These are phyloP conservation scores for Toxotes chatareus DNA, from an alignment of 2,113 vertebrate genomes.

Conservation along the genomic window DNA sequence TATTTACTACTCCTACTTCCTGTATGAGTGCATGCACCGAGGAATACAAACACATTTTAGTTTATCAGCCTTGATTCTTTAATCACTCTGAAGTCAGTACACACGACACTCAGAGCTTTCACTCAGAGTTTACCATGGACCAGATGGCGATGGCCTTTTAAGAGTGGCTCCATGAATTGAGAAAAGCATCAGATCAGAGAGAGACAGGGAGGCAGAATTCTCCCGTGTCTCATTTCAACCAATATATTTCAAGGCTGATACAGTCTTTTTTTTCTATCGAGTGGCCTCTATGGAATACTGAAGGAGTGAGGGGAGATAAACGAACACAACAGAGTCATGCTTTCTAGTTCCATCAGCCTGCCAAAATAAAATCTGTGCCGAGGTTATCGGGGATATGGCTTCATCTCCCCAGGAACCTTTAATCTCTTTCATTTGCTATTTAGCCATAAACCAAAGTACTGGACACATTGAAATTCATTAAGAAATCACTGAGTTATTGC, in stretches of 20 bases:
- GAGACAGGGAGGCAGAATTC: constrained; percentile 61
- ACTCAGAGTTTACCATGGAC: constrained; percentile 25
- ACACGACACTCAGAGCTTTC: constrained; percentile 12
- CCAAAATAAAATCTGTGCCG: constrained; percentile 70
- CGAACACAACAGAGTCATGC: constrained; percentile 33
- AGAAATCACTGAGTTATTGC: background rate
- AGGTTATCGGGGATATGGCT: constrained; percentile 51
- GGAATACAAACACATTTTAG: constrained; percentile 21
- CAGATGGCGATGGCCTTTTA: constrained; percentile 56
- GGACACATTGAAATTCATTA: background rate
- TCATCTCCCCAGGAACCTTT: constrained; percentile 46
- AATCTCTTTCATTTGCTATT: constrained; percentile 30
- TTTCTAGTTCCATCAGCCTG: constrained; percentile 53
- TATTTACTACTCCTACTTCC: background rate
- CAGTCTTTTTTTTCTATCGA: constrained; percentile 60
- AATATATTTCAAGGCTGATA: constrained; percentile 78
- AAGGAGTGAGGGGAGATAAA: constrained; percentile 61
- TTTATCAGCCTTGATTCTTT: constrained; percentile 25
- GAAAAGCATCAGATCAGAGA: constrained; percentile 66
- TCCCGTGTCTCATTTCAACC: constrained; percentile 73
- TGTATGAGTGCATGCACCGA: background rate
- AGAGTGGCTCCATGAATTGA: constrained; percentile 32
- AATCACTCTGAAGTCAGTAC: constrained; percentile 33
- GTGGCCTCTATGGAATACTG: constrained; percentile 67
- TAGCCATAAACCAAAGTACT: background rate